Evolutionary conservation across 2,113 vertebrate species (phyloP), one percentile per base, ranked within the genome.

Genomic region (Apteryx owenii): DNA sequence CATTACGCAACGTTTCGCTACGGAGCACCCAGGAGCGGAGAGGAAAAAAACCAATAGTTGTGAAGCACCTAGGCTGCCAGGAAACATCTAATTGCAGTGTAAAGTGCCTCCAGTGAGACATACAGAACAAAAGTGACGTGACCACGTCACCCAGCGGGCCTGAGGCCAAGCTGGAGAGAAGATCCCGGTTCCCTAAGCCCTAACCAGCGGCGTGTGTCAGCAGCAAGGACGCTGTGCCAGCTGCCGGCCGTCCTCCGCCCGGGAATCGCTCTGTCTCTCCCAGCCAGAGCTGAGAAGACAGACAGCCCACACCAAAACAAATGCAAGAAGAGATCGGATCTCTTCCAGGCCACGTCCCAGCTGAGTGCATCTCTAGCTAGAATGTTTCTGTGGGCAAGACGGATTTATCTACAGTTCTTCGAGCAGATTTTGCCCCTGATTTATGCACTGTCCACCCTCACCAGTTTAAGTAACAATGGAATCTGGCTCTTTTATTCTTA

Each of bases 11-110:
- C 69, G 78, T 68, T 91, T 44, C 79, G 88, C 58, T 70, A 9
- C 0, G 50, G 31, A 71, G 42, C 48, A 53, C 72, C 66, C 86
- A 76, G 80, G 61, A 92, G 77, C 31, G 50, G 28, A 18, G 78
- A 85, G 66, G 18, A 8, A n/a, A 44, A 38, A 64, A 10, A 11
- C 9, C 60, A 48, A 33, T 40, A 90, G 79, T 66, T 65, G 54
- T 40, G 66, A 91, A 93, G 61, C 38, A 46, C 82, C 95, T 68
- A 21, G 33, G 5, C 53, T 80, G 91, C 91, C 93, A 96, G 95
- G 84, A 96, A 65, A 85, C 56, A 60, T 62, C 60, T 64, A 48
- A 54, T 6, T 83, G 58, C 66, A 42, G 81, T 44, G 76, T 42
- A 46, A 84, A 21, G 77, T 28, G 60, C 25, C 75, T 84, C 68